Percentiles rank a stretch among this genome's conserved stretches.
Conservation (phyloP, 2,797 vertebrate genomes). For the Danionella dracula region DNA sequence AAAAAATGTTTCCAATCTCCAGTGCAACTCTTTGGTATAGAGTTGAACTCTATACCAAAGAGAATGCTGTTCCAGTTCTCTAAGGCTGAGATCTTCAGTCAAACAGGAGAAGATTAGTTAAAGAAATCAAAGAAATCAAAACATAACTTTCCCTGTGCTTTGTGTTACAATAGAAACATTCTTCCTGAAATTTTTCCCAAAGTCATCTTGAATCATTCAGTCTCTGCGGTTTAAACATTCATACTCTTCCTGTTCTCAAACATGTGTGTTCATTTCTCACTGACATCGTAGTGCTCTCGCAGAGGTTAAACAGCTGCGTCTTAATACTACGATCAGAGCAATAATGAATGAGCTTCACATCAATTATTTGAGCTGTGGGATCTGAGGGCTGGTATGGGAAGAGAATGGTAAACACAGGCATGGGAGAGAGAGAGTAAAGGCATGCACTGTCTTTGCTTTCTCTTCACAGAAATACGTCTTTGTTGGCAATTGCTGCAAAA, state of each 20-base stretch:
- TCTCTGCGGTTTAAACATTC: slow-evolving; percentile 22
- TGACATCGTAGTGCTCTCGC: slow-evolving; percentile 1
- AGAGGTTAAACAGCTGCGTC: slow-evolving; percentile 40
- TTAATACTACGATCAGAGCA: slow-evolving; percentile 23
- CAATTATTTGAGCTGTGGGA: slow-evolving; percentile 42
- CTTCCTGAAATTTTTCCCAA: neutral
- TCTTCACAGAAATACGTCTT: slow-evolving; percentile 40
- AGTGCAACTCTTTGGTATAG: no score
- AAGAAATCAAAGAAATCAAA: no score
- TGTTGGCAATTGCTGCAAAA: slow-evolving; percentile 38
- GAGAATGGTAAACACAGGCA: slow-evolving; percentile 29
- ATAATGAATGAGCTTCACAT: slow-evolving; percentile 43
- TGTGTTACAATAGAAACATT: slow-evolving; percentile 1
- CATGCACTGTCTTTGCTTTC: slow-evolving; percentile 2
- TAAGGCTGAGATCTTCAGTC: no score
- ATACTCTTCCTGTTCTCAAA: slow-evolving; percentile 9
- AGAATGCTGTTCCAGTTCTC: no score
- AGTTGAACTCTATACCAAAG: no score
- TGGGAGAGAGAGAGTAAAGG: slow-evolving; percentile 12
- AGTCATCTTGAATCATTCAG: slow-evolving; percentile 3
- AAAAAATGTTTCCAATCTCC: no score
- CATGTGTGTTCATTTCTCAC: neutral
- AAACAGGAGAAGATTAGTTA: no score
- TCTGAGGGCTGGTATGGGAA: slow-evolving; percentile 13
- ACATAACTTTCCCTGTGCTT: no score